Conservation (phyloP, 2,113 vertebrate species). For the Casuarius casuarius region DNA sequence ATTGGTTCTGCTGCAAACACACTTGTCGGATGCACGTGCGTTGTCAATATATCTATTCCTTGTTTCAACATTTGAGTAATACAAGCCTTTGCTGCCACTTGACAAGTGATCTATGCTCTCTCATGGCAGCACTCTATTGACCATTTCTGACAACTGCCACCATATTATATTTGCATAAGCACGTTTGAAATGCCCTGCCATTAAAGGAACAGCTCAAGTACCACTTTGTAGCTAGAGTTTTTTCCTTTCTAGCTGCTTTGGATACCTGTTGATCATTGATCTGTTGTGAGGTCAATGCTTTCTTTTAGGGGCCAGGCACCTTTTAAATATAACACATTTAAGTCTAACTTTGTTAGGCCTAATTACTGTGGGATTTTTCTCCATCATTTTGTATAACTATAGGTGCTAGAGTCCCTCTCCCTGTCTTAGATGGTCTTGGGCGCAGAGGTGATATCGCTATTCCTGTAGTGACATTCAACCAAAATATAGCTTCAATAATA, state of each 20-base stretch:
- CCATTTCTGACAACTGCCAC: constrained; percentile 47
- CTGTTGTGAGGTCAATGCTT: neutral
- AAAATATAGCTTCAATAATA: neutral
- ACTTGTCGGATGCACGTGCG: neutral
- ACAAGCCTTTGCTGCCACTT: neutral
- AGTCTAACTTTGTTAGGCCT: neutral
- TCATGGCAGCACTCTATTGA: constrained; percentile 18
- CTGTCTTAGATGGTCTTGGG: neutral
- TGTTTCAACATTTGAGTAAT: neutral
- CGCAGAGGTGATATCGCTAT: neutral
- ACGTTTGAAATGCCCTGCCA: constrained; percentile 9
- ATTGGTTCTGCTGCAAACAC: neutral
- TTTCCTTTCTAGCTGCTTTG: neutral
- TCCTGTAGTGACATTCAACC: neutral
- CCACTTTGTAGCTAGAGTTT: constrained; percentile 6
- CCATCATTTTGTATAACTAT: neutral
- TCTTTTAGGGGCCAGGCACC: neutral
- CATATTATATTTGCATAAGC: neutral
- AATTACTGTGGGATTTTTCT: neutral
- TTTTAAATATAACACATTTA: neutral
- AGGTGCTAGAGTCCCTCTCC: fast-evolving
- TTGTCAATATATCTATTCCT: neutral
- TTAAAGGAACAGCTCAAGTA: constrained; percentile 8
- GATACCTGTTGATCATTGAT: neutral
- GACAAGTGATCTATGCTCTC: neutral